Evolutionary conservation across 2,888 invertebrate genomes (phyloP), one percentile per base, ranked within the genome.

Genomic region (Drosophila multiciliata): DNA sequence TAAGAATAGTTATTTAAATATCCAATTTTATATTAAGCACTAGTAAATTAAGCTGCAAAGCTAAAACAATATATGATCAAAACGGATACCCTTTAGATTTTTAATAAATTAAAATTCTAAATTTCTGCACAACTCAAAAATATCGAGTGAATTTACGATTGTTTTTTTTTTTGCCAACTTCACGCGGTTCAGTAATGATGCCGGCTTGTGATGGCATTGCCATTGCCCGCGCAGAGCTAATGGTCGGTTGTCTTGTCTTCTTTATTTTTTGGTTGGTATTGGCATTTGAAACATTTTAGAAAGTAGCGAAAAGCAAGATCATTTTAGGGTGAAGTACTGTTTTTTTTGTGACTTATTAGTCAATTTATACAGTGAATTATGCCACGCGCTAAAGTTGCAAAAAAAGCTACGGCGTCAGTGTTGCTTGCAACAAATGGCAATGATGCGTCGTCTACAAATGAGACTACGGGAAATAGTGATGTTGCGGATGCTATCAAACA

Each of bases 381-480:
- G 91, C 91, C 90, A 29, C 79, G 89, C 59, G 70, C 67, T 32
- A 91, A 86, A 75, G 66, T 57, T 48, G 58, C 66, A 53, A 80
- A 68, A 57, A 89, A 83, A 66, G 70, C 68, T 73, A 50, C 53
- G 4, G 36, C 58, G n/a, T 52, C 70, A 35, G 77, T 78, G n/a
- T 40, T 61, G 53, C 23, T 69, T 20, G 57, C 59, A 58, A 53
- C 71, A 58, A 89, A 86, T 61, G 72, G 66, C 50, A 78, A 58
- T 58, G 80, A 68, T 48, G 75, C 40, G 23, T 26, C 20, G 26
- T 26, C 66, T 20, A 45, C 36, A 45, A 60, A 7, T 50, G 63
- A 38, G 61, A 45, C 59, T 26, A 57, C 40, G 15, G 54, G 59
- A 55, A 32, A 23, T 23, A 52, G 23, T 33, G 63, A 36, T n/a